Conservation (phyloP, 2,113 vertebrate species). For the Eulemur rufifrons region DNA sequence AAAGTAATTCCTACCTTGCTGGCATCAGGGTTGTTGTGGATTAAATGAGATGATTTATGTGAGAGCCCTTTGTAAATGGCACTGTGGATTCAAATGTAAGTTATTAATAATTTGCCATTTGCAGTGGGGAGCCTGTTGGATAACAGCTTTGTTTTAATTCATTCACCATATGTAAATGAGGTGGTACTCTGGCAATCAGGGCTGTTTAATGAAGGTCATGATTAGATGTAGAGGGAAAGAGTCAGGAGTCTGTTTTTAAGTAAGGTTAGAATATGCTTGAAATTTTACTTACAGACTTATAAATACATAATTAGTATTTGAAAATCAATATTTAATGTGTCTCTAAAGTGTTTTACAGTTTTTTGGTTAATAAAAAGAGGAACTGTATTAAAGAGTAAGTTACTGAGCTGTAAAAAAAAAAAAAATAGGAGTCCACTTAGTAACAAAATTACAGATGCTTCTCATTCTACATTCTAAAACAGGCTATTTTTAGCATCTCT, state of each 20-base stretch:
- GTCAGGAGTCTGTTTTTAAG: conserved; percentile 14
- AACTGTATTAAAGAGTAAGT: conserved; percentile 19
- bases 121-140: neutral
- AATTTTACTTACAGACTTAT: neutral
- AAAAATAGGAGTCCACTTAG: conserved; percentile 25
- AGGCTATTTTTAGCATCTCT: conserved; percentile 66
- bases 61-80: neutral
- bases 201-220: conserved; percentile 47
- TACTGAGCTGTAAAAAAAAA: conserved; percentile 1
- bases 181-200: neutral
- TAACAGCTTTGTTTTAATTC: conserved; percentile 37
- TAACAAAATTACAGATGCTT: conserved; percentile 33
- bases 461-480: conserved; percentile 37
- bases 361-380: conserved; percentile 42
- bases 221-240: neutral
- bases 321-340: conserved; percentile 7
- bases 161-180: conserved; percentile 22
- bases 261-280: neutral
- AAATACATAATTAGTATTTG: neutral
- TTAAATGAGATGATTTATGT: neutral
- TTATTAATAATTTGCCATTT: conserved; percentile 27
- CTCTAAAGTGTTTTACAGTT: neutral
- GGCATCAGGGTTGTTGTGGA: neutral
- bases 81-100: neutral
- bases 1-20: neutral